Conservation (phyloP, 2,888 invertebrate species). For the Eueremaeus valkanovi region DNA sequence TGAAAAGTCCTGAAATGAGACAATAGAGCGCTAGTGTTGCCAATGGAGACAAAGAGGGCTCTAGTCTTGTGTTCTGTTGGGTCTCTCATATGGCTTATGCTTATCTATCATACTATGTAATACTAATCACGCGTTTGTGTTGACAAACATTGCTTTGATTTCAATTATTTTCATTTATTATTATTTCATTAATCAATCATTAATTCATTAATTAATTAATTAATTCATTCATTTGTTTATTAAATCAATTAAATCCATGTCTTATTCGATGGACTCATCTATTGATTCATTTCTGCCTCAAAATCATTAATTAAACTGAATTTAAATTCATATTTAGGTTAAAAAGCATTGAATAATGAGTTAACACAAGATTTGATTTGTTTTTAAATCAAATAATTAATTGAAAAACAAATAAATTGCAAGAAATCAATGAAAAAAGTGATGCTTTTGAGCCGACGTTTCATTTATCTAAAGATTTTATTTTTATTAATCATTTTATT, state of each 20-base stretch:
- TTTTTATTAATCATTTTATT: background rate
- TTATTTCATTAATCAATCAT: too few species aligned
- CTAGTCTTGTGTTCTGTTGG: too few species aligned
- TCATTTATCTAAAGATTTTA: background rate
- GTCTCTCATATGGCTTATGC: too few species aligned
- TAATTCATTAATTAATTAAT: background rate
- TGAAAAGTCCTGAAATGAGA: too few species aligned
- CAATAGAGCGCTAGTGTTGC: too few species aligned
- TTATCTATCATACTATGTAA: too few species aligned
- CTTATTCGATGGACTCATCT: background rate
- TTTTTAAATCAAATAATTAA: background rate
- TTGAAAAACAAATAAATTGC: constrained; percentile 1
- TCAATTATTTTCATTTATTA: too few species aligned
- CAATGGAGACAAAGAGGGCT: too few species aligned
- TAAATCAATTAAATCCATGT: background rate
- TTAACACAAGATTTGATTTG: background rate
- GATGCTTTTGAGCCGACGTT: background rate
- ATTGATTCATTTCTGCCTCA: background rate
- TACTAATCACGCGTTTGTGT: constrained; percentile 7
- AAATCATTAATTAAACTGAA: background rate
- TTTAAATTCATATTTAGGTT: too few species aligned
- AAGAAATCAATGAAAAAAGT: background rate
- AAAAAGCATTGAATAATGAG: background rate
- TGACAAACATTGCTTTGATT: background rate
- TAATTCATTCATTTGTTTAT: background rate